A percentile compares a stretch with the other conserved stretches of the same genome.
Evolutionary conservation across 1,140 invertebrate species (phyloP).

Genomic region (Neodiprion fabricii): DNA sequence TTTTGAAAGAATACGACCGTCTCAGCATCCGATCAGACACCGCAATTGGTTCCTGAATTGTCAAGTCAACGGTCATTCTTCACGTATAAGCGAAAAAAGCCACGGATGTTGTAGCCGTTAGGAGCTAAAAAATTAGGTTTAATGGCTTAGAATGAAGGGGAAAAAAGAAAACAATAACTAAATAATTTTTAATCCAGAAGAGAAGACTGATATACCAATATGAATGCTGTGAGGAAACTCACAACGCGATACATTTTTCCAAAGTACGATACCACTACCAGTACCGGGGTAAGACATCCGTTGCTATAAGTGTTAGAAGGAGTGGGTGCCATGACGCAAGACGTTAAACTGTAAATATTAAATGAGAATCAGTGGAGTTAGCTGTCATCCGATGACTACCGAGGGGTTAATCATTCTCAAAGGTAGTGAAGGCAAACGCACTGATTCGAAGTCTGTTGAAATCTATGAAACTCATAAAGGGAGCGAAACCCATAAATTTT

Average conservation of each 20-base stretch:
- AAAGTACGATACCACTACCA: constrained; percentile 18
- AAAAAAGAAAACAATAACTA: constrained; percentile 31
- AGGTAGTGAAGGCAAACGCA: too few species aligned
- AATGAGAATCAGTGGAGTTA: background rate
- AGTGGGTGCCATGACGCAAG: constrained; percentile 5
- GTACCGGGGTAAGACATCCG: constrained; percentile 17
- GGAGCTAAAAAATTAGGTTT: constrained; percentile 8
- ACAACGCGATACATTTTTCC: constrained; percentile 19
- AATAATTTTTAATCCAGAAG: constrained; percentile 28
- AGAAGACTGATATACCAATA: constrained; percentile 13
- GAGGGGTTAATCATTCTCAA: too few species aligned
- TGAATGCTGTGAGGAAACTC: background rate
- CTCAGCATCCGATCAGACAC: too few species aligned
- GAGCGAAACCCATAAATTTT: background rate
- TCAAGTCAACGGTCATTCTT: background rate
- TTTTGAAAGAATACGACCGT: too few species aligned
- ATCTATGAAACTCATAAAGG: too few species aligned
- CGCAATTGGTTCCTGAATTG: too few species aligned
- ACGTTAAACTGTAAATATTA: background rate
- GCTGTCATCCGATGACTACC: too few species aligned
- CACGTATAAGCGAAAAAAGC: background rate
- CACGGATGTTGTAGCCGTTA: background rate
- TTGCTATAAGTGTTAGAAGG: constrained; percentile 17
- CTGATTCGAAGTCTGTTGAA: too few species aligned
- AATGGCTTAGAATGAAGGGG: constrained; percentile 27